phyloP scores from a whole-genome alignment of 1,140 invertebrate genomes.

The Heliconius himera region DNA sequence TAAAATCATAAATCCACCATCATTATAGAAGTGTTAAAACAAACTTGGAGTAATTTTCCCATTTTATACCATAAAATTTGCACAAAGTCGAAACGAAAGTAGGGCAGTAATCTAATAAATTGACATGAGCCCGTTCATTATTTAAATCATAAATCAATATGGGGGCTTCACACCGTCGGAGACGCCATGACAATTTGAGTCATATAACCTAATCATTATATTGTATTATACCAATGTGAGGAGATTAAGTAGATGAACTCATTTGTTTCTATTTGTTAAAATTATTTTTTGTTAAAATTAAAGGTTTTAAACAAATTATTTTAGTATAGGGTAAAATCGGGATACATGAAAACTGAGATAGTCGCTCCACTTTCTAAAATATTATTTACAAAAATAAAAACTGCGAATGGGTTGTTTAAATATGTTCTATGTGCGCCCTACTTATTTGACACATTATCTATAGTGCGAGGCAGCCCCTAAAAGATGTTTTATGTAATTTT shows the following conservation, averaged over 20 bases:
- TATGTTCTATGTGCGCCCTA: no score
- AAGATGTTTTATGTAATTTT: no score
- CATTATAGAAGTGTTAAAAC: background rate
- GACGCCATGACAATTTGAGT: background rate
- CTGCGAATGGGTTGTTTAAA: no score
- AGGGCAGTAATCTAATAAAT: slow-evolving; percentile 12
- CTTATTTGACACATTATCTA: no score
- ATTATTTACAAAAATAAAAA: no score
- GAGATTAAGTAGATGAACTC: background rate
- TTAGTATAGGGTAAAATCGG: no score
- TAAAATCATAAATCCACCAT: background rate
- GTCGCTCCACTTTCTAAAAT: no score
- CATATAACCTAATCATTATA: background rate
- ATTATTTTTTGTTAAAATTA: no score
- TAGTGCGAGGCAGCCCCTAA: no score
- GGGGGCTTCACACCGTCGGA: background rate
- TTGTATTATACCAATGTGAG: background rate
- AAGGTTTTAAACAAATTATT: no score
- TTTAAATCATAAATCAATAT: slow-evolving; percentile 38
- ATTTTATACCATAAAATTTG: slow-evolving; percentile 10
- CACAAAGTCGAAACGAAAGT: slow-evolving; percentile 6
- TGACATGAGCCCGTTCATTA: slow-evolving; percentile 18
- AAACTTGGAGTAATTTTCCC: background rate
- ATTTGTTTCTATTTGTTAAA: no score
- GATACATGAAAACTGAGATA: no score